A percentile compares a stretch with the other conserved stretches of the same genome.
phyloP scores from a whole-genome alignment of 2,113 vertebrate genomes.

The Puntigrus tetrazona region DNA sequence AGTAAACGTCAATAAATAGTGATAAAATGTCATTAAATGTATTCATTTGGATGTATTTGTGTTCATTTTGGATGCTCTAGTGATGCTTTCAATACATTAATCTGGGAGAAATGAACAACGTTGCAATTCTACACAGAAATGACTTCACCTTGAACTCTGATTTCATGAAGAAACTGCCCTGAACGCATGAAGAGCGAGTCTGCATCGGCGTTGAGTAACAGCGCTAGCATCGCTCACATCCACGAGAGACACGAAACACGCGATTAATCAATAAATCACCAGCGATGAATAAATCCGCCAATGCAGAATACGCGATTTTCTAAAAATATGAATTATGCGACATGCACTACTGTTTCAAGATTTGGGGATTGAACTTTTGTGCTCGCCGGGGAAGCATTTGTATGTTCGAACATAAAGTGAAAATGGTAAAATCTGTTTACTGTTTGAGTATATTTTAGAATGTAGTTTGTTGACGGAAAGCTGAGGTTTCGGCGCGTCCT shows the following conservation, averaged over 20 bases:
- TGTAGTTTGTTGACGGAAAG: not conserved
- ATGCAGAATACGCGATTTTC: not conserved
- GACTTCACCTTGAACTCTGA: not conserved
- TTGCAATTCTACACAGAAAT: not conserved
- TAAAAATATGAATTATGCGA: not conserved
- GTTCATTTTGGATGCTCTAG: not conserved
- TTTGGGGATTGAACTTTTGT: not conserved
- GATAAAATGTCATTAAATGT: not conserved
- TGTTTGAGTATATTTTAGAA: not conserved
- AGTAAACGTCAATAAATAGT: too few species aligned
- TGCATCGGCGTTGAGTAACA: not conserved
- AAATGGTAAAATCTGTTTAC: not conserved
- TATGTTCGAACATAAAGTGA: not conserved
- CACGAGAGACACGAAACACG: not conserved
- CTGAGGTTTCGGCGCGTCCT: not conserved
- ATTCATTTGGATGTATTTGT: not conserved
- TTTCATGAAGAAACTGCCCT: not conserved
- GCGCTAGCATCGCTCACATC: not conserved
- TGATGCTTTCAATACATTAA: not conserved
- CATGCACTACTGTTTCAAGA: not conserved
- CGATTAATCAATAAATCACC: constrained; percentile 19
- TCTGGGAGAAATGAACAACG: not conserved
- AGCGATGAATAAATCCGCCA: not conserved
- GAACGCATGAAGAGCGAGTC: not conserved
- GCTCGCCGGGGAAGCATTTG: not conserved